A percentile compares a stretch with the other conserved stretches of the same genome.
phyloP scores from a whole-genome alignment of 23 tunicate genomes.

The Styela clava region DNA sequence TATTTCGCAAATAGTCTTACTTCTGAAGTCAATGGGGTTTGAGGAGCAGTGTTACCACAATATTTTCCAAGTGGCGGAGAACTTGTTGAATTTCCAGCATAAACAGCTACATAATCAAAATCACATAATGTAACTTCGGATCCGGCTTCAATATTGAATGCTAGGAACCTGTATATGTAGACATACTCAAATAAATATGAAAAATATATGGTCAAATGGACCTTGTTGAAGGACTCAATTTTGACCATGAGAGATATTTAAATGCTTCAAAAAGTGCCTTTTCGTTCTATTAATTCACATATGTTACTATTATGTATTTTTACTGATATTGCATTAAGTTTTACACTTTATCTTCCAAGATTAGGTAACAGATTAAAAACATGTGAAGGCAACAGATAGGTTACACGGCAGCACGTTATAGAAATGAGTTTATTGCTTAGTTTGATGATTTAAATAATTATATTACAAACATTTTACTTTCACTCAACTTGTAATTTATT shows the following conservation, averaged over 20 bases:
- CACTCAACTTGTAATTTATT: too few relatives aligned
- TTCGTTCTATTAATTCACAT: too few relatives aligned
- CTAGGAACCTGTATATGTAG: constrained; percentile 36
- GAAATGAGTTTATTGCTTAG: too few relatives aligned
- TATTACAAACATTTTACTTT: too few relatives aligned
- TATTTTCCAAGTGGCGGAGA: constrained; percentile 46
- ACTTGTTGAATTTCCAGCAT: constrained; percentile 14
- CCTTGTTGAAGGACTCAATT: not conserved
- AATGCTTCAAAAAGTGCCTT: not conserved
- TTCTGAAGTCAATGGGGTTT: constrained; percentile 43
- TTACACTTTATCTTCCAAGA: too few relatives aligned
- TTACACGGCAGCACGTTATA: too few relatives aligned
- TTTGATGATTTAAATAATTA: too few relatives aligned
- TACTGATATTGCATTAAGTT: too few relatives aligned
- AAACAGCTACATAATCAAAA: constrained; percentile 76
- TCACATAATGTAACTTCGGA: constrained; percentile 41
- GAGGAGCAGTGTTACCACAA: constrained; percentile 66
- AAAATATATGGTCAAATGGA: not conserved
- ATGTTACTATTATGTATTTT: too few relatives aligned
- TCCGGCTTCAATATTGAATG: constrained; percentile 62
- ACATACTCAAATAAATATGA: not conserved
- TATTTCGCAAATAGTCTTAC: too few relatives aligned
- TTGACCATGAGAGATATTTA: not conserved
- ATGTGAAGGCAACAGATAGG: too few relatives aligned
- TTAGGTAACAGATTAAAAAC: too few relatives aligned